Conservation (phyloP, 92 coral and sea anemone species). For the Heliopora coerulea region DNA sequence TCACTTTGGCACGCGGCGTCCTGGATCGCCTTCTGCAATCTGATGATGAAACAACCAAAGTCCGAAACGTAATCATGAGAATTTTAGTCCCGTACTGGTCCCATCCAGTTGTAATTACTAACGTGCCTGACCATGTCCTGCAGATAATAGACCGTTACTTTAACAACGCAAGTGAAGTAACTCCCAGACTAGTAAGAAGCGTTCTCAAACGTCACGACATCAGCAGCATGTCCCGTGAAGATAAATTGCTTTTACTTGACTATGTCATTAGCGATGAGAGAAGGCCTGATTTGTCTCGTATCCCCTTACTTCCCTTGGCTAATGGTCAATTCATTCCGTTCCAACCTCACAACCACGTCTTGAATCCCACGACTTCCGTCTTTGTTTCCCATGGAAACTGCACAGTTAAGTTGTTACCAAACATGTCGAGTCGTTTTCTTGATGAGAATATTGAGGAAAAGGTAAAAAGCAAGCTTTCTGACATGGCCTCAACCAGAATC, state of each 20-base stretch:
- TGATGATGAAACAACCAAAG: not conserved
- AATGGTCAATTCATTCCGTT: slow-evolving; percentile 31
- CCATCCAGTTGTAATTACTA: slow-evolving; percentile 20
- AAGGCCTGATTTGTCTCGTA: slow-evolving; percentile 7
- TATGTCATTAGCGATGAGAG: slow-evolving; percentile 41
- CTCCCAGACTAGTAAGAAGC: slow-evolving; percentile 67
- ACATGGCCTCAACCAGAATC: slow-evolving; percentile 16
- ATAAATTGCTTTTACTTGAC: slow-evolving; percentile 39
- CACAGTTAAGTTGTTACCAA: slow-evolving; percentile 42
- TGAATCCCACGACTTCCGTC: slow-evolving; percentile 19
- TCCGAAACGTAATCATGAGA: slow-evolving; percentile 5
- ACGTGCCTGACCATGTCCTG: slow-evolving; percentile 45
- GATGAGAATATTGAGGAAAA: slow-evolving; percentile 29
- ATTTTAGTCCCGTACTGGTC: not conserved
- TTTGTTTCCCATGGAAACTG: slow-evolving; percentile 38
- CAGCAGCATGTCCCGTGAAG: slow-evolving; percentile 9
- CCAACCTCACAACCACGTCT: slow-evolving; percentile 7
- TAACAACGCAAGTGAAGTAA: slow-evolving; percentile 41
- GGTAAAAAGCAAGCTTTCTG: slow-evolving; percentile 25
- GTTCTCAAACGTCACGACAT: slow-evolving; percentile 47
- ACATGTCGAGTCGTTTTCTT: slow-evolving; percentile 44
- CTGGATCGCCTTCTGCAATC: slow-evolving; percentile 35
- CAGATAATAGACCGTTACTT: slow-evolving; percentile 22
- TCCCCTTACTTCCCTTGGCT: slow-evolving; percentile 58
- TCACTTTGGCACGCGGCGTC: slow-evolving; percentile 16